Percentiles rank a stretch among this genome's conserved stretches.
Evolutionary conservation across 2,888 invertebrate species (phyloP).

Genomic region (Resseliella maxima): DNA sequence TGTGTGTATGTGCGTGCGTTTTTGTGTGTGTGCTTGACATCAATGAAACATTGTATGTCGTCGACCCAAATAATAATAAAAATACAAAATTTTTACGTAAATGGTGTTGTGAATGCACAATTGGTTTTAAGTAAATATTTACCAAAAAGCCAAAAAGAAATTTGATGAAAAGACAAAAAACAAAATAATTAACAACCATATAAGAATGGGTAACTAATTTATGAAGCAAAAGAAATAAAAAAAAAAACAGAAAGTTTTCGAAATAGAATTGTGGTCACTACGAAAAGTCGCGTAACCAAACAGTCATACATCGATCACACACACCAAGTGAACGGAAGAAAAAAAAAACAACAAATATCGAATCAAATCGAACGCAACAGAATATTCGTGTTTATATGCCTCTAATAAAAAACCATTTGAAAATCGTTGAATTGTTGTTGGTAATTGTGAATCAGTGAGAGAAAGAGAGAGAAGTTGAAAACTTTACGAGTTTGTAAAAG

Average conservation of each 20-base stretch:
- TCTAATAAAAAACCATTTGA: background rate
- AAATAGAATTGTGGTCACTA: background rate
- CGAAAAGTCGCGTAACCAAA: slow-evolving; percentile 7
- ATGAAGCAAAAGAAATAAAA: background rate
- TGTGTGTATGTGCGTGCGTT: too few species aligned
- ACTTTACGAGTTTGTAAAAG: background rate
- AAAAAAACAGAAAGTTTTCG: slow-evolving; percentile 18
- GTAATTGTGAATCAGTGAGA: background rate
- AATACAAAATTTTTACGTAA: slow-evolving; percentile 22
- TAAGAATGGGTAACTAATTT: background rate
- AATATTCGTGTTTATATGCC: background rate
- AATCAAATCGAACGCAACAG: background rate
- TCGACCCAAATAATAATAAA: background rate
- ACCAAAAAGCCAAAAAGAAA: background rate
- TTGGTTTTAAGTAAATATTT: background rate
- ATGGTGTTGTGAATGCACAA: slow-evolving; percentile 18
- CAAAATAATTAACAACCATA: background rate
- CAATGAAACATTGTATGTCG: background rate
- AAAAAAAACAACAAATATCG: too few species aligned
- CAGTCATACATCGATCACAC: background rate
- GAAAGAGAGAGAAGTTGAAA: background rate
- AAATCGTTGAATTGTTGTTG: background rate
- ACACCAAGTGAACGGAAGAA: background rate
- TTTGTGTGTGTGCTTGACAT: too few species aligned
- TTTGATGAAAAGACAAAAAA: background rate